These are phyloP conservation scores for Hyles vespertilio DNA, from an alignment of 1,140 invertebrate species.

Conservation along the genomic window DNA sequence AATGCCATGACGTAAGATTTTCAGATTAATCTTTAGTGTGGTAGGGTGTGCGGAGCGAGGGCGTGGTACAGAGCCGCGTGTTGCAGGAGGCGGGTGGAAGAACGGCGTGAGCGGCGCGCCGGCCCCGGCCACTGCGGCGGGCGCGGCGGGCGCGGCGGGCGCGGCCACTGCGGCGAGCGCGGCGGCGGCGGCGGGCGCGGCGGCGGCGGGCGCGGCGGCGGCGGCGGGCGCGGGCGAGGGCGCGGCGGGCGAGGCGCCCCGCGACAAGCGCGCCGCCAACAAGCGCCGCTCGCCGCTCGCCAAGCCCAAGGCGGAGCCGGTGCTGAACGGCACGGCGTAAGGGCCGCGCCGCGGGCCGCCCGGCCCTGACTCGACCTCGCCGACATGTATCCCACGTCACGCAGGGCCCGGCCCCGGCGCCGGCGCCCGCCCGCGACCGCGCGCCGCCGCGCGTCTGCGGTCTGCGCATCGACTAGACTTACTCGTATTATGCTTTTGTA, in stretches of 20 bases:
- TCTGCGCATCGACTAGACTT: slow-evolving; percentile 36
- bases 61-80: slow-evolving; percentile 21
- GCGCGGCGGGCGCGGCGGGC: slow-evolving; percentile 38
- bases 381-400: neutral
- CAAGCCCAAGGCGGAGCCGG: slow-evolving; percentile 41
- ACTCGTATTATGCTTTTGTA: slow-evolving; percentile 70
- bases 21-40: slow-evolving; percentile 27
- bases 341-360: slow-evolving; percentile 54
- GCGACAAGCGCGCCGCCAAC: slow-evolving; percentile 18
- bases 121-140: slow-evolving; percentile 37
- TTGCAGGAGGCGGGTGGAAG: slow-evolving; percentile 77
- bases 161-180: slow-evolving; percentile 30
- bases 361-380: slow-evolving; percentile 5
- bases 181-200: slow-evolving; percentile 16
- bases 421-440: slow-evolving; percentile 1
- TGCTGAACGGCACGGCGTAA: slow-evolving; percentile 36
- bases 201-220: slow-evolving; percentile 27
- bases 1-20: slow-evolving; percentile 42
- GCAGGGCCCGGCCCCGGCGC: slow-evolving; percentile 7
- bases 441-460: slow-evolving; percentile 5
- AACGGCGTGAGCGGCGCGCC: slow-evolving; percentile 51
- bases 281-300: slow-evolving; percentile 30
- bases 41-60: neutral
- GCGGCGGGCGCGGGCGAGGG: slow-evolving; percentile 30
- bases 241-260: slow-evolving; percentile 34